These are phyloP conservation scores for Epinephelus moara DNA, from an alignment of 2,113 vertebrate genomes.

Conservation along the genomic window DNA sequence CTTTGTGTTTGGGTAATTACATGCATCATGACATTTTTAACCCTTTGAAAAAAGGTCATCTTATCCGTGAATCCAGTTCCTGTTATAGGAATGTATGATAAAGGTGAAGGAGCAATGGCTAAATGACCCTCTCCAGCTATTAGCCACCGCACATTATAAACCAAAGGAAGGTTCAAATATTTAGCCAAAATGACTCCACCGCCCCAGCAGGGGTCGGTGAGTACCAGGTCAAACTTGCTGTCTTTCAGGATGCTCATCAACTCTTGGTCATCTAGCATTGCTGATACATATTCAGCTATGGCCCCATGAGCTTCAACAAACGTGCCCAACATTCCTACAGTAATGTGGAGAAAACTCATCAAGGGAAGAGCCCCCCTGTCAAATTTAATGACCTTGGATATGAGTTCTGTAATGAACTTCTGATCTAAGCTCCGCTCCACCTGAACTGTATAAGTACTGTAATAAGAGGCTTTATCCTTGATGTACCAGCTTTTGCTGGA, in stretches of 20 bases:
- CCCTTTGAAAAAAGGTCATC: conserved; percentile 83
- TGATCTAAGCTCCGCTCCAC: conserved; percentile 31
- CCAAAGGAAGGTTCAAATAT: conserved; percentile 79
- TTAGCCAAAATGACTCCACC: conserved; percentile 74
- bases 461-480: conserved; percentile 54
- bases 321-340: not conserved
- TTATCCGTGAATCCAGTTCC: conserved; percentile 69
- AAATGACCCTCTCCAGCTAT: conserved; percentile 67
- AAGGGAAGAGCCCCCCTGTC: conserved; percentile 46
- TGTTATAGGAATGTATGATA: conserved; percentile 77
- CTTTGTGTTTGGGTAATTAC: not conserved
- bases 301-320: not conserved
- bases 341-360: not conserved
- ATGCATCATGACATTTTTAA: conserved; percentile 68
- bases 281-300: conserved; percentile 17
- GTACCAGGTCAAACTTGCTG: conserved; percentile 74
- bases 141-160: conserved; percentile 80
- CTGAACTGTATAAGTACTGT: conserved; percentile 51
- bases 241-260: conserved; percentile 56
- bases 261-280: conserved; percentile 50
- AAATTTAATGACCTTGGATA: not conserved
- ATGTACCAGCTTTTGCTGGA: conserved; percentile 73
- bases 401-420: not conserved
- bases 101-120: conserved; percentile 74
- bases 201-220: conserved; percentile 75